Conservation (phyloP, 2,888 invertebrate genomes). For the Xestia c-nigrum region DNA sequence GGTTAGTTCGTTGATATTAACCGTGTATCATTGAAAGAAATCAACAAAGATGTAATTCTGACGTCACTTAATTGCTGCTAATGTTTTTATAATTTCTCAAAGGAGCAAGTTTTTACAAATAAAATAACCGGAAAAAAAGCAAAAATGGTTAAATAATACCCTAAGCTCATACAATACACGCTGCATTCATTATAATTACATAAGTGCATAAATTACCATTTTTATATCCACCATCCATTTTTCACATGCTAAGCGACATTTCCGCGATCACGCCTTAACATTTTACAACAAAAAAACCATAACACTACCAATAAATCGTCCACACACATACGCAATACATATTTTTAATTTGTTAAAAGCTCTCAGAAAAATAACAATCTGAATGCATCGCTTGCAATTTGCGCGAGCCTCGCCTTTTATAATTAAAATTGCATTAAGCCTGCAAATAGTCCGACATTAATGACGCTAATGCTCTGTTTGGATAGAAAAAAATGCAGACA, state of each 20-base stretch:
- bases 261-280: constrained; percentile 50
- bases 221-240: constrained; percentile 42
- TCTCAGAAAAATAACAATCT: constrained; percentile 87
- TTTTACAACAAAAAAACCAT: constrained; percentile 33
- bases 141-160: neutral
- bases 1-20: neutral
- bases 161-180: neutral
- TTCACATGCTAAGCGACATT: constrained; percentile 51
- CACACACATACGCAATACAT: constrained; percentile 63
- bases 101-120: neutral
- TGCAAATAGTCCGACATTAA: constrained; percentile 82
- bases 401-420: constrained; percentile 86
- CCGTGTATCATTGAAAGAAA: neutral
- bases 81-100: neutral
- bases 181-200: constrained; percentile 17
- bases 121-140: neutral
- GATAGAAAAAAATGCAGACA: constrained; percentile 82
- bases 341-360: constrained; percentile 89
- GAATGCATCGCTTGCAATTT: constrained; percentile 85
- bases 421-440: constrained; percentile 90
- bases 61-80: neutral
- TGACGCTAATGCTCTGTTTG: constrained; percentile 85
- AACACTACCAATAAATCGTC: constrained; percentile 54
- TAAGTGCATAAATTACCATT: constrained; percentile 12
- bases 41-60: neutral